Conservation (phyloP, 2,797 vertebrate species). For the Trachurus trachurus region DNA sequence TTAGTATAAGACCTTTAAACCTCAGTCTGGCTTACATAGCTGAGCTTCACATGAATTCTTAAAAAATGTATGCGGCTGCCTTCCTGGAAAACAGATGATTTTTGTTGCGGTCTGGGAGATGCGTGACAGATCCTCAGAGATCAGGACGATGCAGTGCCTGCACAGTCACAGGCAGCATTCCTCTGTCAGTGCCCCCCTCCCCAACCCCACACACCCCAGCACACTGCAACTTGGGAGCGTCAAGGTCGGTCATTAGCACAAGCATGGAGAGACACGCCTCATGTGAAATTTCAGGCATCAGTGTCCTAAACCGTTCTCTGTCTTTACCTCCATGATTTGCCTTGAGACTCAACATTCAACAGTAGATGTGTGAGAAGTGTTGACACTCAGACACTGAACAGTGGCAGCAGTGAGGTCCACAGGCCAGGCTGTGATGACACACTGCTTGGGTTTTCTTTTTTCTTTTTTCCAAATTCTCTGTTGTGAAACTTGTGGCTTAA, state of each 20-base stretch:
- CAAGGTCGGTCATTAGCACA: constrained; percentile 66
- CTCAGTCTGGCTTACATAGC: constrained; percentile 56
- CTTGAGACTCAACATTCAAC: constrained; percentile 72
- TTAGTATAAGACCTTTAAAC: constrained; percentile 43
- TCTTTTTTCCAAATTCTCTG: background rate
- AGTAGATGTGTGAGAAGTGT: constrained; percentile 59
- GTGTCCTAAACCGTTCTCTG: constrained; percentile 39
- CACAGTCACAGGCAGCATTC: constrained; percentile 54
- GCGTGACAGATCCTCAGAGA: constrained; percentile 45
- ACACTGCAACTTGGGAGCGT: constrained; percentile 26
- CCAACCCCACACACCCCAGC: too few relatives aligned
- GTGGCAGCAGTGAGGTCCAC: constrained; percentile 12
- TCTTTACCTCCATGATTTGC: constrained; percentile 32
- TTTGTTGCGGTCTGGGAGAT: constrained; percentile 28
- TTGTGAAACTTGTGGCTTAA: constrained; percentile 65
- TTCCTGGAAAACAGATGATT: constrained; percentile 46
- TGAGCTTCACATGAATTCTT: constrained; percentile 51
- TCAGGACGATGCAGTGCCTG: constrained; percentile 32
- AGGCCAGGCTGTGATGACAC: constrained; percentile 40
- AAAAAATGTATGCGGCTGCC: constrained; percentile 57
- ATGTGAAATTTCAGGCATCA: constrained; percentile 66
- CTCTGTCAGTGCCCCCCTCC: constrained; percentile 40
- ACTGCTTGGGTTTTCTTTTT: constrained; percentile 9
- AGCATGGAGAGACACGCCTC: constrained; percentile 47
- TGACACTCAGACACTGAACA: constrained; percentile 34